Conservation (phyloP, 1,140 invertebrate species). For the Nebria ingens region DNA sequence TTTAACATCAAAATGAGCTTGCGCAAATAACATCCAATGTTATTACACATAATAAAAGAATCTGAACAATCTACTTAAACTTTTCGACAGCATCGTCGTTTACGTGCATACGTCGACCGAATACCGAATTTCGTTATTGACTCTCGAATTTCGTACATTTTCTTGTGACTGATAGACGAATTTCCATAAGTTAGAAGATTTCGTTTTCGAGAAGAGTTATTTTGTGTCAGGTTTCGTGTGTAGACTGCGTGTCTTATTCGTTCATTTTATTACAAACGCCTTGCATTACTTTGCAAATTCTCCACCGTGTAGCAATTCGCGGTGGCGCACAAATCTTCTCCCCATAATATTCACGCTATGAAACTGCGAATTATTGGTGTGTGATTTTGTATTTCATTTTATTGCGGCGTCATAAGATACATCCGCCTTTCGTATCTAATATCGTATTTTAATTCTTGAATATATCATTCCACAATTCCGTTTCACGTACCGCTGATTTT, state of each 20-base stretch:
- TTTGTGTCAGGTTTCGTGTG: too few relatives aligned
- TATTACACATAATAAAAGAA: conserved; percentile 1
- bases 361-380: neutral
- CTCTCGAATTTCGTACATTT: neutral
- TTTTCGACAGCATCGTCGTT: neutral
- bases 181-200: neutral
- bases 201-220: neutral
- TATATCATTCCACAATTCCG: neutral
- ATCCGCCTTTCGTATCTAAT: neutral
- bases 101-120: neutral
- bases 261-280: too few relatives aligned
- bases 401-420: neutral
- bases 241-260: too few relatives aligned
- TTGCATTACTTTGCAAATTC: neutral
- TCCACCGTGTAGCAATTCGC: too few relatives aligned
- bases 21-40: neutral
- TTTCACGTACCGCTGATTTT: neutral
- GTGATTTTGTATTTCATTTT: neutral
- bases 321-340: neutral
- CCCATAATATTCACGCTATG: neutral
- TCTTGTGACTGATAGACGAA: neutral
- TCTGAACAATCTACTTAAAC: neutral
- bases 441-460: neutral
- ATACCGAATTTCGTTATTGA: conserved; percentile 7
- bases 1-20: neutral